Evolutionary conservation across 1,140 invertebrate genomes (phyloP).

Genomic region (Caligus rogercresseyi): DNA sequence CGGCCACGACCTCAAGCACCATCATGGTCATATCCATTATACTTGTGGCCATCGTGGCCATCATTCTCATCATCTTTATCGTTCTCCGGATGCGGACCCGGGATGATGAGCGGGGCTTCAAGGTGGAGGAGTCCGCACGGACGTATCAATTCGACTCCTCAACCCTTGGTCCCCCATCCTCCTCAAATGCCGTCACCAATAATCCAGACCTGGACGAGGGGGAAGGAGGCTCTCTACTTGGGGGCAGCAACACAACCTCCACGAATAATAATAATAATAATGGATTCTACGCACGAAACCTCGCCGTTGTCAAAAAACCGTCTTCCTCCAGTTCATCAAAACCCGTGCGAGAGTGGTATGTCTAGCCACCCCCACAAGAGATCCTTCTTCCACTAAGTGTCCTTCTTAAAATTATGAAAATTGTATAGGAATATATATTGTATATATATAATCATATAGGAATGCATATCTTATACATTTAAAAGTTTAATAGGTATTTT

Average conservation of each 20-base stretch:
- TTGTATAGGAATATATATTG: too few species aligned
- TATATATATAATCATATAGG: too few species aligned
- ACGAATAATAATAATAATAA: too few species aligned
- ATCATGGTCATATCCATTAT: conserved; percentile 14
- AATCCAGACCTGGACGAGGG: neutral
- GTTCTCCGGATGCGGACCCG: conserved; percentile 14
- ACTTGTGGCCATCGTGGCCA: conserved; percentile 7
- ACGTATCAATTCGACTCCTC: conserved; percentile 13
- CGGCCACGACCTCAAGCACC: conserved; percentile 6
- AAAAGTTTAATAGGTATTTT: too few species aligned
- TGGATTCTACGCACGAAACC: neutral
- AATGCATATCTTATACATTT: too few species aligned
- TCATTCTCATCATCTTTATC: conserved; percentile 17
- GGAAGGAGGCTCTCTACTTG: neutral
- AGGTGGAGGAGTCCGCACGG: conserved; percentile 13
- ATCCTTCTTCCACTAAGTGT: neutral
- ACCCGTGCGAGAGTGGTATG: neutral
- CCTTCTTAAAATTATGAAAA: too few species aligned
- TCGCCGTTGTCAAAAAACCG: neutral
- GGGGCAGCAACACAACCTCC: neutral
- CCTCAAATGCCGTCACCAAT: neutral
- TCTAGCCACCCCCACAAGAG: neutral
- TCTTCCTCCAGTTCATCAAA: neutral
- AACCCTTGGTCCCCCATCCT: neutral
- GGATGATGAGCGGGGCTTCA: neutral